These are phyloP conservation scores for Champsocephalus gunnari DNA, from an alignment of 2,797 vertebrate genomes.

Conservation along the genomic window DNA sequence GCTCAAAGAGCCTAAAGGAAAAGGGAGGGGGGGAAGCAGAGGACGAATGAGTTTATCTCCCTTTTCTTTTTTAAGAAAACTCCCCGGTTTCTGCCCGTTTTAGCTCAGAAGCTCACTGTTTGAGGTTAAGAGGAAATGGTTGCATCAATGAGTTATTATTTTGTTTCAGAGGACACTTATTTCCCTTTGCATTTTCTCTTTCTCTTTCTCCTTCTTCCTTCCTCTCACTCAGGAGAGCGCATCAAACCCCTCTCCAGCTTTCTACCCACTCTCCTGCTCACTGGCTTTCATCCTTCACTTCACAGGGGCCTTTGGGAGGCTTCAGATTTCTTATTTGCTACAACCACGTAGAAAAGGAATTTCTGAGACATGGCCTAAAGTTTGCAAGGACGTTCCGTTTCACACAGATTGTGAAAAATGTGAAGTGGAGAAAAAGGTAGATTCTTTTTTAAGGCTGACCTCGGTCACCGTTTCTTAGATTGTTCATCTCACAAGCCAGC, in stretches of 20 bases:
- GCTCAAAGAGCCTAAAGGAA: constrained; percentile 61
- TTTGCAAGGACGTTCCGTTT: constrained; percentile 82
- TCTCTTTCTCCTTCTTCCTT: constrained; percentile 38
- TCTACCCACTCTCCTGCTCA: constrained; percentile 74
- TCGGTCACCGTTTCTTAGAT: constrained; percentile 58
- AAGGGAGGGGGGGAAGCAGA: constrained; percentile 35
- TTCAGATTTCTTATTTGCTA: constrained; percentile 76
- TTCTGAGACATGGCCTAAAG: constrained; percentile 71
- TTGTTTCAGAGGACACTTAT: constrained; percentile 68
- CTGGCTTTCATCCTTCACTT: constrained; percentile 83
- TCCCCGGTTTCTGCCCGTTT: constrained; percentile 61
- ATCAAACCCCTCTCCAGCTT: constrained; percentile 76
- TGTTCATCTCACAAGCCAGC: constrained; percentile 51
- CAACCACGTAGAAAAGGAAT: constrained; percentile 70
- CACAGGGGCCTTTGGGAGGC: constrained; percentile 77
- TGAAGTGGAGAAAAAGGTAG: constrained; percentile 5
- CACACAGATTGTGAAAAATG: constrained; percentile 39
- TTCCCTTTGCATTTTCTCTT: constrained; percentile 47
- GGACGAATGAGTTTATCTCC: constrained; percentile 37
- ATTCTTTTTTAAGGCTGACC: constrained; percentile 35
- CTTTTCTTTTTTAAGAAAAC: constrained; percentile 59
- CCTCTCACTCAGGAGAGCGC: constrained; percentile 74
- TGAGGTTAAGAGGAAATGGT: constrained; percentile 78
- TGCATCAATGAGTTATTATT: constrained; percentile 78
- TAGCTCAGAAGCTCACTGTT: constrained; percentile 65